Conservation (phyloP, 2,888 invertebrate species). For the Saturnia japonica region DNA sequence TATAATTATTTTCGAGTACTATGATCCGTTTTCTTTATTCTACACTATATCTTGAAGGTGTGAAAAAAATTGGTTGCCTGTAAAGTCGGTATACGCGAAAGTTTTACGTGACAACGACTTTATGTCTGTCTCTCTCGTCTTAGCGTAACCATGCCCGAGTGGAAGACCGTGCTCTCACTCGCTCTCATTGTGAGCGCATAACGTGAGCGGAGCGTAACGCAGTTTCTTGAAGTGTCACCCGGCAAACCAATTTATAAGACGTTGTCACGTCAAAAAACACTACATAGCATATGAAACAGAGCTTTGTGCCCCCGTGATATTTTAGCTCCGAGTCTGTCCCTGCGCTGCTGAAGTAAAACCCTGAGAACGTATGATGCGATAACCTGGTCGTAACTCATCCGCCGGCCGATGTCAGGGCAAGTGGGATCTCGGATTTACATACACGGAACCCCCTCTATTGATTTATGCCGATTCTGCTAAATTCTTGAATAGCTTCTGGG, state of each 20-base stretch:
- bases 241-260: too few relatives aligned
- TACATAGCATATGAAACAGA: not conserved
- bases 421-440: constrained; percentile 56
- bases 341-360: constrained; percentile 27
- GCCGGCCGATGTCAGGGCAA: constrained; percentile 45
- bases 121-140: too few relatives aligned
- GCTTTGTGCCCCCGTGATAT: not conserved
- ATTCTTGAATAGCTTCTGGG: constrained; percentile 35
- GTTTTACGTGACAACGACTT: too few relatives aligned
- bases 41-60: not conserved
- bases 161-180: too few relatives aligned
- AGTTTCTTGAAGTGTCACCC: too few relatives aligned
- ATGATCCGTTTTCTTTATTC: not conserved
- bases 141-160: too few relatives aligned
- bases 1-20: not conserved
- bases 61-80: not conserved
- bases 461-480: constrained; percentile 56
- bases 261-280: too few relatives aligned
- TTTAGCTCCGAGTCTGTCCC: not conserved
- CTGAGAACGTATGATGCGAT: constrained; percentile 50
- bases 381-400: constrained; percentile 59
- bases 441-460: constrained; percentile 56
- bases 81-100: too few relatives aligned
- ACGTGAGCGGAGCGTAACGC: too few relatives aligned
- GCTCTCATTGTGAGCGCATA: too few relatives aligned